These are phyloP conservation scores for Wiebesia pumilae DNA, from an alignment of 1,140 invertebrate species.

Conservation along the genomic window DNA sequence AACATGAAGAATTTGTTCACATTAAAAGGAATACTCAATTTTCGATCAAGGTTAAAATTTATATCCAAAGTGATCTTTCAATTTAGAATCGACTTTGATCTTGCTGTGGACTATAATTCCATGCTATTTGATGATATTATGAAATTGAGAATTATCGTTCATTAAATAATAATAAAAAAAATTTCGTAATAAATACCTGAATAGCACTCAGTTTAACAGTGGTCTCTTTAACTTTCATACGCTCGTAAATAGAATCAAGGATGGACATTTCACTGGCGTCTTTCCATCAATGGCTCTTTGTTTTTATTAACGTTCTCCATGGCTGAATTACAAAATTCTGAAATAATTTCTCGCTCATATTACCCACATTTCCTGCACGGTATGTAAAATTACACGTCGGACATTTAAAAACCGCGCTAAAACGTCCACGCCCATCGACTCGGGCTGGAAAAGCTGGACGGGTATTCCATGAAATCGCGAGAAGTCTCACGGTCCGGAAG, in stretches of 20 bases:
- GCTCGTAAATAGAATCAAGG: not conserved
- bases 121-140: no score
- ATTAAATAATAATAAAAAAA: no score
- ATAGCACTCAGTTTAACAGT: no score
- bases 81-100: no score
- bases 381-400: not conserved
- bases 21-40: no score
- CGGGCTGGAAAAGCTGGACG: not conserved
- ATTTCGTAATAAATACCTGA: no score
- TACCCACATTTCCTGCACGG: not conserved
- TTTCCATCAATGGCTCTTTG: not conserved
- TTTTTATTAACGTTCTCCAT: not conserved
- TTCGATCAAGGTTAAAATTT: no score
- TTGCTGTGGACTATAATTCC: no score
- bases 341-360: not conserved
- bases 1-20: not conserved
- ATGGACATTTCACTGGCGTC: not conserved
- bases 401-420: not conserved
- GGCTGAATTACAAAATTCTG: not conserved
- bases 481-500: not conserved
- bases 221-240: no score
- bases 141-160: no score
- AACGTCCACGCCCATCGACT: not conserved
- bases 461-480: not conserved
- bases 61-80: no score